Evolutionary conservation across 2,888 invertebrate genomes (phyloP), one percentile per base, ranked within the genome.

Genomic region (Callimorpha dominula): DNA sequence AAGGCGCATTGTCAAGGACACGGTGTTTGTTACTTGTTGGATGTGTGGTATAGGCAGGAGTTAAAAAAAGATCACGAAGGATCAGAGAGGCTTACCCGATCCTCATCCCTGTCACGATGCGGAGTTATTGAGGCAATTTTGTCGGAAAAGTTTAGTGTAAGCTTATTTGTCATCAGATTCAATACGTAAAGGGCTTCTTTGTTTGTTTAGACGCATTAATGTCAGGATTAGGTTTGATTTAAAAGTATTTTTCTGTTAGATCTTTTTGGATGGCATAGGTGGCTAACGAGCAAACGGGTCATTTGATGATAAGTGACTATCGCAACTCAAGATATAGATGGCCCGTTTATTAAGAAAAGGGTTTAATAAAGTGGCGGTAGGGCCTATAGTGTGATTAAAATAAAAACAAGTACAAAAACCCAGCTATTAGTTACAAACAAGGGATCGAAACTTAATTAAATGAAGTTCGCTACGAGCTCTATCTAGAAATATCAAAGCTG

Each of bases 1-100:
- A 42, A 3, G 31, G 65, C 46, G 11, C 3, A 63, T 8, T 65
- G 54, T 73, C 73, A 69, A 52, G 69, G 63, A 31, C 54, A 42
- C 40, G n/a, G n/a, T n/a, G 17, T 9, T 31, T 40, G n/a, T 52
- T 42, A 50, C 66, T n/a, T 52, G 66, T 52, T 67, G 54, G 54
- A 7, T 54, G 40, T 42, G 54, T 6, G 12, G 31, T n/a, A 64
- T 11, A 64, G 31, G 15, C 31, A n/a, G 46, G 46, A 11, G 12
- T 12, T 64, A 8, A 66, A 15, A 9, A 9, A 31, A 50, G 14
- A 65, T 49, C 15, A 14, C 3, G 17, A 8, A 50, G 52, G 62
- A 40, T 60, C 17, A 60, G 31, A 9, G 12, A 17, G 50, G 20
- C 52, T 65, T 62, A 52, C 20, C 12, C 8, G 46, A 46, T 6